A percentile compares a stretch with the other conserved stretches of the same genome.
phyloP scores from a whole-genome alignment of 1,140 invertebrate genomes.

The Laodelphax striatellus region DNA sequence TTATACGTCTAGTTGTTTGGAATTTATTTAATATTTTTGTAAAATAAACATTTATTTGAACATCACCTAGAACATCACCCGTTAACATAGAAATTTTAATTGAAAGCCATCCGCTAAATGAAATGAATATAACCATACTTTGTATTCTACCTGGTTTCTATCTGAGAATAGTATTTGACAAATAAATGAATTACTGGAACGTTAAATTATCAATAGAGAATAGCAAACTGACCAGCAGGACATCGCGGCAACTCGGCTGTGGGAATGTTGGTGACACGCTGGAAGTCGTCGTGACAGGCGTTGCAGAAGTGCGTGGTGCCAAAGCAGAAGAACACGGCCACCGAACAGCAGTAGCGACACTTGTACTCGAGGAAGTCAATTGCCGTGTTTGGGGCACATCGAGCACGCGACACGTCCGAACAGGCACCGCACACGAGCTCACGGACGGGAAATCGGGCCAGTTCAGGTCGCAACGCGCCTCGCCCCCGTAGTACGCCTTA shows the following conservation, averaged over 20 bases:
- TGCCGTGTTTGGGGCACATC: constrained; percentile 94
- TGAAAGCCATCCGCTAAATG: too few relatives aligned
- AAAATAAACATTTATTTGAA: too few relatives aligned
- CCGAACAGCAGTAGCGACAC: constrained; percentile 96
- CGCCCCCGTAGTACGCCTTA: constrained; percentile 96
- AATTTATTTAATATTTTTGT: too few relatives aligned
- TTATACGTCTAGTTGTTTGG: too few relatives aligned
- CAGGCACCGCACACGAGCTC: constrained; percentile 95
- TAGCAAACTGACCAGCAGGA: constrained; percentile 65
- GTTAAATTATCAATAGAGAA: too few relatives aligned
- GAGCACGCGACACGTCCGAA: constrained; percentile 87
- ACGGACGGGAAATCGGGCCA: constrained; percentile 65
- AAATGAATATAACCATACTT: too few relatives aligned
- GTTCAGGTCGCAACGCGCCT: constrained; percentile 90
- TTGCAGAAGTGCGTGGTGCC: constrained; percentile 98
- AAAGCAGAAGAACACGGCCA: constrained; percentile 98
- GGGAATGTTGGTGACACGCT: constrained; percentile 85
- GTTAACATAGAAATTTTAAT: too few relatives aligned
- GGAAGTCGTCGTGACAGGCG: constrained; percentile 96
- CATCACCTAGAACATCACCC: too few relatives aligned
- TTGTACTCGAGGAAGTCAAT: constrained; percentile 98
- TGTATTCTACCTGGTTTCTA: too few relatives aligned
- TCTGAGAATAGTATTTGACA: too few relatives aligned
- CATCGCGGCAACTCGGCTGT: constrained; percentile 80
- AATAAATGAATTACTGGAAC: too few relatives aligned